Evolutionary conservation across 2,113 vertebrate genomes (phyloP), one percentile per base, ranked within the genome.

Genomic region (Vicugna pacos): DNA sequence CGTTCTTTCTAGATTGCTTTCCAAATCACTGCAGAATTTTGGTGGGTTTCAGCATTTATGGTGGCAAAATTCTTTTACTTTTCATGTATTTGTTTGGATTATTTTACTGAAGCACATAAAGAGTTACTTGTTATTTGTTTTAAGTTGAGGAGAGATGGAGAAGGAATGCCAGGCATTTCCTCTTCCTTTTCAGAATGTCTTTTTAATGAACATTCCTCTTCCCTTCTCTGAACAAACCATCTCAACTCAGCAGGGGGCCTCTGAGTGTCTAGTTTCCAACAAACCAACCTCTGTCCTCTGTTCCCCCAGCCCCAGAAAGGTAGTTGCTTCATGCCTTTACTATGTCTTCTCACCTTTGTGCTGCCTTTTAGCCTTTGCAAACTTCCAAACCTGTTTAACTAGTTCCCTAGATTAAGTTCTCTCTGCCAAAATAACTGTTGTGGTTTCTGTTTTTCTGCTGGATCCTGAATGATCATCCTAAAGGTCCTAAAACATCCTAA

Each of bases 101-200:
- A 69, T 76, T 96, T 95, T 77, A 77, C 84, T 65, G 35, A 91
- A 94, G 76, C 89, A 79, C 89, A 28, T 20, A 86, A 85, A 85
- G 89, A 90, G 75, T 72, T 91, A 52, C n/a, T 92, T 97, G 84
- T 87, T 95, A 81, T 98, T 98, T 98, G 97, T 95, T 97, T 96
- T 95, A 89, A 86, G 73, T 89, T 89, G 96, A 97, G 96, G 88
- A 73, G 93, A 80, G 95, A 89, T 93, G 86, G 89, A 89, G 84
- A 94, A 97, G n/a, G 96, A 97, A 98, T 97, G 96, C 32, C 62
- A 93, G 92, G 93, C 95, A 97, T 97, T 97, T 97, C 97, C 97
- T 97, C 69, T 83, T 97, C 86, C 65, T 95, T 94, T 92, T 85
- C 96, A 95, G 80, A 94, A 92, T 94, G 95, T 97, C 97, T 75